Percentiles rank a stretch among this genome's conserved stretches.
These are phyloP conservation scores for Platyscapa corneri DNA, from an alignment of 1,140 invertebrate genomes.

Conservation along the genomic window DNA sequence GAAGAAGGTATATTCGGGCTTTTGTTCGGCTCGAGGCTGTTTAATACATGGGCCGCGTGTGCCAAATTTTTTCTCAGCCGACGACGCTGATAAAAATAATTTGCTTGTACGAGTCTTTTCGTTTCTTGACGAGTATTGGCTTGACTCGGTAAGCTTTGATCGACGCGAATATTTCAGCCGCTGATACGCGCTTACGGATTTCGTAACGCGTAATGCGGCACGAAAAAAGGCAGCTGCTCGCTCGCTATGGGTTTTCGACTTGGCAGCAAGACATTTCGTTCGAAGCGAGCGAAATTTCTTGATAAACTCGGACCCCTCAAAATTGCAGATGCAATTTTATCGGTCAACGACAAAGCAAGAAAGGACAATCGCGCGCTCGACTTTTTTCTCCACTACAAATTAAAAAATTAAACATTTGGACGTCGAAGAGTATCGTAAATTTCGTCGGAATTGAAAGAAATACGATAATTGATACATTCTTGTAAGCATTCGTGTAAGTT, in stretches of 20 bases:
- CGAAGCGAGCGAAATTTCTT: neutral
- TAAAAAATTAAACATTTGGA: neutral
- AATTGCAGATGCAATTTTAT: neutral
- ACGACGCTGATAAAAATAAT: slow-evolving; percentile 9
- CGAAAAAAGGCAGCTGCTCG: too few relatives aligned
- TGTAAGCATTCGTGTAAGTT: neutral
- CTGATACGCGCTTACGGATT: neutral
- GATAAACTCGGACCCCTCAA: too few relatives aligned
- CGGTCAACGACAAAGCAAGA: too few relatives aligned
- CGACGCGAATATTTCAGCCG: neutral
- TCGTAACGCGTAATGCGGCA: neutral
- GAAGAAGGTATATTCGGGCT: slow-evolving; percentile 8
- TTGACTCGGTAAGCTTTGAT: neutral
- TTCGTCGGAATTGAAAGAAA: neutral
- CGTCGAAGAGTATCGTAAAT: neutral
- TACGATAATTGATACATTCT: neutral
- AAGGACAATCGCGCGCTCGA: neutral
- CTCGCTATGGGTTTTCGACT: too few relatives aligned
- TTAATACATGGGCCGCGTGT: neutral
- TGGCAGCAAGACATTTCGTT: neutral
- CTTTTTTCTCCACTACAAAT: neutral
- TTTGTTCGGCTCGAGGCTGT: neutral
- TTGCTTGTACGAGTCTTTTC: neutral
- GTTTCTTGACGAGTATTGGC: neutral
- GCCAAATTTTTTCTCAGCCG: slow-evolving; percentile 12